A percentile compares a stretch with the other conserved stretches of the same genome.
phyloP scores from a whole-genome alignment of 2,797 vertebrate species.

The Alca torda region DNA sequence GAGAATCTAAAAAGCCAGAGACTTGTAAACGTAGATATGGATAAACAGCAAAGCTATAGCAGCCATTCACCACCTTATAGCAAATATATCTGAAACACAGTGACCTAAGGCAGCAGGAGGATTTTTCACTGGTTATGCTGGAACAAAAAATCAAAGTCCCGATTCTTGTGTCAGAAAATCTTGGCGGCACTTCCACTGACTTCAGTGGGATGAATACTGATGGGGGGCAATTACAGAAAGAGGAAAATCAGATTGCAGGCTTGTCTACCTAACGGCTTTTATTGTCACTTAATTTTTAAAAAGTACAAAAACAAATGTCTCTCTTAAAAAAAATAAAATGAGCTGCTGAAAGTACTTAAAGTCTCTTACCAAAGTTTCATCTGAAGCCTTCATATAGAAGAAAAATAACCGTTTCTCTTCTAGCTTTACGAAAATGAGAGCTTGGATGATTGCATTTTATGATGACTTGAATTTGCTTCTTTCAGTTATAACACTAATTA shows the following conservation, averaged over 20 bases:
- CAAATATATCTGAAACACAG: neutral
- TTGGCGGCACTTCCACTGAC: neutral
- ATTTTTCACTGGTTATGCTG: neutral
- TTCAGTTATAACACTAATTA: slow-evolving; percentile 28
- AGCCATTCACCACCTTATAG: neutral
- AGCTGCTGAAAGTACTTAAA: neutral
- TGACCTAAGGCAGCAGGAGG: neutral
- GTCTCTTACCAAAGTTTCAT: neutral
- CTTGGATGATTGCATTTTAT: neutral
- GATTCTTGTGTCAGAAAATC: neutral
- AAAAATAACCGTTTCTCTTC: neutral
- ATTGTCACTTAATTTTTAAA: neutral
- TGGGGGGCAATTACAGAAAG: neutral
- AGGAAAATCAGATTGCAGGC: neutral
- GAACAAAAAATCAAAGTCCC: neutral
- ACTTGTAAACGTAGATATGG: neutral
- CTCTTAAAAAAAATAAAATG: neutral
- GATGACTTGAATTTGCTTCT: neutral
- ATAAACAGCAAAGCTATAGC: neutral
- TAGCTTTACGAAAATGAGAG: neutral
- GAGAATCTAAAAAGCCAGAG: neutral
- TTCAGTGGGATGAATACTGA: neutral
- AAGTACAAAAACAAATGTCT: rapidly evolving
- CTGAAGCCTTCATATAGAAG: neutral
- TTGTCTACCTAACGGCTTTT: neutral